Percentiles rank a stretch among this genome's conserved stretches.
phyloP scores from a whole-genome alignment of 2,888 invertebrate genomes.

The Leptopilina syphax region DNA sequence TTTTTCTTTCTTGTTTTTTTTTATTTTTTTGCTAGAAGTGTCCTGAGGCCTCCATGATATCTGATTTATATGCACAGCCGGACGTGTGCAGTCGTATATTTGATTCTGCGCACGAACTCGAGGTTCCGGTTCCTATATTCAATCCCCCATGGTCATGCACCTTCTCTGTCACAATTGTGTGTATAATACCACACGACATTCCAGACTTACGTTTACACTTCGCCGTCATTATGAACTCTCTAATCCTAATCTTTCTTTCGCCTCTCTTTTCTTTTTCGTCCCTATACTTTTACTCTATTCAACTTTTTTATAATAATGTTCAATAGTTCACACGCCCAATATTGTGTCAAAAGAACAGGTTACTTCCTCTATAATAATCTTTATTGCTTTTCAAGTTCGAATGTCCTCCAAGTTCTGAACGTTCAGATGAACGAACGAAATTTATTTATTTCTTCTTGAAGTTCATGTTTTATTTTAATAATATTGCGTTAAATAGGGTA shows the following conservation, averaged over 20 bases:
- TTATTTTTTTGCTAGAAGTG: slow-evolving; percentile 1
- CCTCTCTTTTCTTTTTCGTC: neutral
- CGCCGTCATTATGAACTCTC: slow-evolving; percentile 25
- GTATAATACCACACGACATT: slow-evolving; percentile 46
- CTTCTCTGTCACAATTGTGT: slow-evolving; percentile 22
- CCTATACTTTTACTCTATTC: neutral
- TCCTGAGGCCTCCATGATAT: slow-evolving; percentile 47
- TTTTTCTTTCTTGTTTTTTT: neutral
- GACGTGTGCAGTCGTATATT: slow-evolving; percentile 64
- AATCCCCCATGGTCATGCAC: slow-evolving; percentile 51
- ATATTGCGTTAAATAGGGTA: too few species aligned
- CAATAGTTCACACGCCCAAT: too few species aligned
- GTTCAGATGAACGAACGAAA: too few species aligned
- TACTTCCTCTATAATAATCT: too few species aligned
- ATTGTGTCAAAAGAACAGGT: too few species aligned
- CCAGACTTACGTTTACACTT: slow-evolving; percentile 42
- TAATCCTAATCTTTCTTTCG: neutral
- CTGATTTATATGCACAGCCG: slow-evolving; percentile 69
- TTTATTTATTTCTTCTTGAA: too few species aligned
- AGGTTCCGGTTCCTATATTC: slow-evolving; percentile 75
- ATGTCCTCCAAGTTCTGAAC: too few species aligned
- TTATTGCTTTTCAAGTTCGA: too few species aligned
- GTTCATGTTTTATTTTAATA: too few species aligned
- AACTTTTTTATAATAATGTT: neutral
- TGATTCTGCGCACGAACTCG: slow-evolving; percentile 71